Evolutionary conservation across 2,797 vertebrate genomes (phyloP), one percentile per base, ranked within the genome.

Genomic region (Parambassis ranga): DNA sequence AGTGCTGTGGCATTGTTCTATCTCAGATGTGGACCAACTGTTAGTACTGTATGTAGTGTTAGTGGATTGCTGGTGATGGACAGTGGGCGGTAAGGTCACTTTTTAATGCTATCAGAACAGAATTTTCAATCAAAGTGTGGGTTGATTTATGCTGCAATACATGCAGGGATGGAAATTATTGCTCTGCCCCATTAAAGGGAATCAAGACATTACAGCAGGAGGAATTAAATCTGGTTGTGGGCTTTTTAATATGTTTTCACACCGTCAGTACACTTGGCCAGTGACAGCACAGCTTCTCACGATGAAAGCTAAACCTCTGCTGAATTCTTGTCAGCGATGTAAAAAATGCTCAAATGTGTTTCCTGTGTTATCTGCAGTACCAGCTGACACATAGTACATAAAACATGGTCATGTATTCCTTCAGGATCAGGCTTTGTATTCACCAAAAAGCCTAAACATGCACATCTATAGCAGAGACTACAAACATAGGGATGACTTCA

Each of bases 341-440:
- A 48, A 57, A n/a, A 78, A 67, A 70, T 23, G 52, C 66, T 73
- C 46, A 66, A 67, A 62, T 55, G 47, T 64, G 65, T 52, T 52
- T 80, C 49, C 47, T 53, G 42, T 71, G 71, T 77, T 86, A 80
- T 83, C 78, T 62, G 65, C 65, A 62, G 55, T 20, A 66, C 39
- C 53, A 35, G 70, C 58, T 79, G 74, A 82, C 73, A 75, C 43
- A 39, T 23, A 48, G 35, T 43, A 63, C 68, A 64, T 64, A 35
- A 74, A 65, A 67, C 63, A 36, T 43, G 39, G 23, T 37, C 42
- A 51, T 49, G 52, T 56, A 42, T 66, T 63, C 46, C 31, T 31
- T 73, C 18, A 55, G 55, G 42, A 60, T 68, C 35, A 10, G 23
- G 33, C 35, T 64, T 59, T 62, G 19, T 38, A 57, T 43, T 22